Evolutionary conservation across 2,797 vertebrate species (phyloP).

Genomic region (Rhinatrema bivittatum): DNA sequence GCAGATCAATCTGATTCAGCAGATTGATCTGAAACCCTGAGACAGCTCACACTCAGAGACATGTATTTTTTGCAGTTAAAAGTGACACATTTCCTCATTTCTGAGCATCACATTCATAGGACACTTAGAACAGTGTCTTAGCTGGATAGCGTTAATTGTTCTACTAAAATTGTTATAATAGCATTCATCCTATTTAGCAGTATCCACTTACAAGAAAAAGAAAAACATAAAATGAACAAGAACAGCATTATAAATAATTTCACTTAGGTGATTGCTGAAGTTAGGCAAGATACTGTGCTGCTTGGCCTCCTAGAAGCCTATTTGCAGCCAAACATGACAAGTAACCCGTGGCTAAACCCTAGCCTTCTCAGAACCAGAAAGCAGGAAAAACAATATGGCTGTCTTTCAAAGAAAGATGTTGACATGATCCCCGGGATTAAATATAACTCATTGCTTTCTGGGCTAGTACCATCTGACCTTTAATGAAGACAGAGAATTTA

Average conservation of each 20-base stretch:
- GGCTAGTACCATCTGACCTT: constrained; percentile 22
- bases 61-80: constrained; percentile 35
- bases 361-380: constrained; percentile 51
- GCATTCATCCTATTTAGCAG: constrained; percentile 33
- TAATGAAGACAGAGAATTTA: constrained; percentile 33
- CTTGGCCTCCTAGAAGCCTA: constrained; percentile 52
- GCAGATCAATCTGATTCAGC: constrained; percentile 47
- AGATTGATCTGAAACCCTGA: constrained; percentile 31
- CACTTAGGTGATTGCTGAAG: constrained; percentile 63
- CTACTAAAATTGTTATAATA: constrained; percentile 26
- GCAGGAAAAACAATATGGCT: constrained; percentile 52
- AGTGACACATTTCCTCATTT: constrained; percentile 25
- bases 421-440: constrained; percentile 43
- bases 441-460: constrained; percentile 45
- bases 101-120: constrained; percentile 21
- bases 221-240: constrained; percentile 15
- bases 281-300: constrained; percentile 54
- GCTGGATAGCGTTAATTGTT: constrained; percentile 16
- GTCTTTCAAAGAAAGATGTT: constrained; percentile 44
- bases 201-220: constrained; percentile 19
- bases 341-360: constrained; percentile 42
- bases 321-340: constrained; percentile 54
- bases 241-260: constrained; percentile 61
- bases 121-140: constrained; percentile 15
- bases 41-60: constrained; percentile 21